Evolutionary conservation across 2,113 vertebrate genomes (phyloP).

Genomic region (Leucopsar rothschildi): DNA sequence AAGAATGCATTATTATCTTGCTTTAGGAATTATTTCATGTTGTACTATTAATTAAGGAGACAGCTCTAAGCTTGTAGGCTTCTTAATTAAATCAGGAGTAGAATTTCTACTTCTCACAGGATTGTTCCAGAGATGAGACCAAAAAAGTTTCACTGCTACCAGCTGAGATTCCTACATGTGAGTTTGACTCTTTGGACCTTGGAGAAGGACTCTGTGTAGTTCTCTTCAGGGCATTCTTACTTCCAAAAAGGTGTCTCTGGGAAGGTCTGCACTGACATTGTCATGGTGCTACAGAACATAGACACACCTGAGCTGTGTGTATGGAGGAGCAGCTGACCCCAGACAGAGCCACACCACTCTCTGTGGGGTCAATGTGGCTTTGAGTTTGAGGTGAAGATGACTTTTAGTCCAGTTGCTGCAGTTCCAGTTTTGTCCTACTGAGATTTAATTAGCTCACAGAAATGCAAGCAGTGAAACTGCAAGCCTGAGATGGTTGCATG

Average conservation of each 20-base stretch:
- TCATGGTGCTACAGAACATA: neutral
- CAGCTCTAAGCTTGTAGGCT: neutral
- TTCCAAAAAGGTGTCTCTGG: neutral
- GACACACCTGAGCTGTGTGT: accelerated
- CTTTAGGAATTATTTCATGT: neutral
- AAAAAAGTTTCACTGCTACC: neutral
- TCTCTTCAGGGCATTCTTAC: too few relatives aligned
- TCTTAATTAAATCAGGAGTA: neutral
- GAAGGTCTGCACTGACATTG: neutral
- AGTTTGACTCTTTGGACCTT: neutral
- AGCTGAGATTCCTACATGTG: neutral
- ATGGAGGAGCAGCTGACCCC: neutral
- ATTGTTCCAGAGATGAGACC: neutral
- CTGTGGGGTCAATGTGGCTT: neutral
- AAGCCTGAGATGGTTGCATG: neutral
- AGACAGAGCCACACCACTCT: accelerated
- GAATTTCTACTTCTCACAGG: neutral
- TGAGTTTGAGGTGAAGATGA: neutral
- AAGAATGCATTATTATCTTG: neutral
- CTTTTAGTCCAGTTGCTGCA: neutral
- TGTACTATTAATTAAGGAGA: neutral
- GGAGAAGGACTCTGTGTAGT: neutral
- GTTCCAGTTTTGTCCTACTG: neutral
- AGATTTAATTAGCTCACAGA: neutral
- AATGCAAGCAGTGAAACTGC: neutral